Percentiles rank a stretch among this genome's conserved stretches.
These are phyloP conservation scores for Therioaphis trifolii DNA, from an alignment of 2,888 invertebrate species.

Conservation along the genomic window DNA sequence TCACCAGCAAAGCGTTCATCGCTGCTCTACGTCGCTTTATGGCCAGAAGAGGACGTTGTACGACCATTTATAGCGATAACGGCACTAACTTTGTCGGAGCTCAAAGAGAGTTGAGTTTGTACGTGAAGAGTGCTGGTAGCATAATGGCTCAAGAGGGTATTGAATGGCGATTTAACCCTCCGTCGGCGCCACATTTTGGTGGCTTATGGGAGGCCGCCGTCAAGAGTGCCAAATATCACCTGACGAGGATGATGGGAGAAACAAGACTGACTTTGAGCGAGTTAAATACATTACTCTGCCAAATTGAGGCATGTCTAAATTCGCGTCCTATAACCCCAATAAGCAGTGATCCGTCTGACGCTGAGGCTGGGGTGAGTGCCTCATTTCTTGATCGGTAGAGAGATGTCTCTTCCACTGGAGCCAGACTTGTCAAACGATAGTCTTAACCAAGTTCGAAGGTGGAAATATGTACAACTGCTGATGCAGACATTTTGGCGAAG, in stretches of 20 bases:
- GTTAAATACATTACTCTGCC: background rate
- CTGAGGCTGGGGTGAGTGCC: constrained; percentile 35
- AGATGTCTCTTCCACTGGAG: constrained; percentile 63
- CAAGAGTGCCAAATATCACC: constrained; percentile 8
- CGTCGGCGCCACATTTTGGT: background rate
- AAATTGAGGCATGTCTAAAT: constrained; percentile 33
- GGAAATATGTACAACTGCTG: constrained; percentile 63
- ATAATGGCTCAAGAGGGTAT: background rate
- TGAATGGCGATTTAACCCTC: background rate
- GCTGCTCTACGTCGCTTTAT: background rate
- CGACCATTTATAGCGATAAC: background rate
- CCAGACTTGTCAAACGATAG: constrained; percentile 55
- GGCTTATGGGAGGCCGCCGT: constrained; percentile 50
- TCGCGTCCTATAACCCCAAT: constrained; percentile 30
- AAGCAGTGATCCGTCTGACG: background rate
- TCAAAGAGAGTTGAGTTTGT: background rate
- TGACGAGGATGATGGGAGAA: background rate
- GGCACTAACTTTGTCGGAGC: background rate
- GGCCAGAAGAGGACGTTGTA: background rate
- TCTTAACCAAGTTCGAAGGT: constrained; percentile 58
- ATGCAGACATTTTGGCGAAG: no score
- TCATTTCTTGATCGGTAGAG: constrained; percentile 66
- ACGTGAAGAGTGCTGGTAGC: accelerated
- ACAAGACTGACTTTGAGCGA: background rate
- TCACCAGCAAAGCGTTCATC: background rate